These are phyloP conservation scores for Arnoldichthys spilopterus DNA, from an alignment of 2,797 vertebrate species.

Conservation along the genomic window DNA sequence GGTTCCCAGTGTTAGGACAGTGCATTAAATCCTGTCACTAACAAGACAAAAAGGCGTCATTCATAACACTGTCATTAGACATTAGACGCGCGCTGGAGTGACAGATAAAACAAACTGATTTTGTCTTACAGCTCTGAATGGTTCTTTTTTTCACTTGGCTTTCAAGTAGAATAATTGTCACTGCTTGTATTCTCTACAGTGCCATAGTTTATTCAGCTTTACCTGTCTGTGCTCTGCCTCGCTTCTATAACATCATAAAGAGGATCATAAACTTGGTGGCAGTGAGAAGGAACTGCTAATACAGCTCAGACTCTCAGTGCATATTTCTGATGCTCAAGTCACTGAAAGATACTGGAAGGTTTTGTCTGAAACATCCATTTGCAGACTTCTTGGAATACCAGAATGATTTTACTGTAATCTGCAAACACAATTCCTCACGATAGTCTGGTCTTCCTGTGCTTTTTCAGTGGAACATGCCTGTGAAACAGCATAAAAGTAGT, in stretches of 20 bases:
- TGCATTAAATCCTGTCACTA: background rate
- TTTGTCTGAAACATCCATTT: background rate
- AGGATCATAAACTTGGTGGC: constrained; percentile 16
- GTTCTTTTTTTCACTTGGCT: constrained; percentile 62
- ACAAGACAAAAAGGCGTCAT: constrained; percentile 5
- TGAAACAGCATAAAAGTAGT: background rate
- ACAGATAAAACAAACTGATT: constrained; percentile 4
- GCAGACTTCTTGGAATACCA: background rate
- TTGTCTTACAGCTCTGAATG: constrained; percentile 49
- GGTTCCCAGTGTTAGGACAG: background rate
- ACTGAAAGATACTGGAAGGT: background rate
- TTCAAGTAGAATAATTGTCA: constrained; percentile 42
- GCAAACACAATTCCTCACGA: background rate
- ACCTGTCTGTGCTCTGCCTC: constrained; percentile 56
- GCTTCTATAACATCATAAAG: constrained; percentile 54
- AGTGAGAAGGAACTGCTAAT: constrained; percentile 15
- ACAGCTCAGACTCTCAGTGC: constrained; percentile 3
- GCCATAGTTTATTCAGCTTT: constrained; percentile 60
- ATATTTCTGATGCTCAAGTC: background rate
- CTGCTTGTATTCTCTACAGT: constrained; percentile 45
- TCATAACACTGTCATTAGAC: background rate
- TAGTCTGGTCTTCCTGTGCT: background rate
- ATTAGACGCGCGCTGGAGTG: background rate
- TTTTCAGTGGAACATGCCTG: background rate
- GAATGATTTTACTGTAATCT: background rate